Evolutionary conservation across 2,113 vertebrate species (phyloP), one percentile per base, ranked within the genome.

Genomic region (Rousettus leschenaultii): DNA sequence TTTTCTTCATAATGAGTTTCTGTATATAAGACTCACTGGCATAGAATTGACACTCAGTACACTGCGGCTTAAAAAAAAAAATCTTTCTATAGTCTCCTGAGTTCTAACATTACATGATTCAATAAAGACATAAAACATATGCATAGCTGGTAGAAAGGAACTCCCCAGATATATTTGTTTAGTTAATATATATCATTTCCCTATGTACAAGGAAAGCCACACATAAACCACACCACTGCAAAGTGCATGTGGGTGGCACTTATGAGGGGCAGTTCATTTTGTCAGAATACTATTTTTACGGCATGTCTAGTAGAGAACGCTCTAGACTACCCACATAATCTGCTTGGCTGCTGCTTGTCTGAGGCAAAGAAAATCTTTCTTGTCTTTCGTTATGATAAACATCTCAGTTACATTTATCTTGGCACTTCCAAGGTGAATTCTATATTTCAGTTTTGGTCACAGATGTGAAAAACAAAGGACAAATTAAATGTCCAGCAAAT

Each of bases 1-100:
- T 93, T 85, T 96, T 74, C 38, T 78, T 6, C 45, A 19, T 93
- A 82, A 95, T 91, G 59, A 89, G 22, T 74, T 94, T 55, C 16
- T 82, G 19, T 38, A 9, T 74, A 28, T 71, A 61, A 88, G 45
- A 88, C 16, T 87, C 66, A 68, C 24, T 57, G 35, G 57, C 33
- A 73, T n/a, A 43, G 26, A 61, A 3, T 6, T 85, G 85, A 86
- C 6, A 82, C 7, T 77, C 9, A 73, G 16, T 35, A 80, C 28
- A 66, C 13, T 15, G 0, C 48, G 65, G 22, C 2, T n/a, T 77
- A 28, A 51, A 55, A 74, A 73, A 77, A 21, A 55, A 26, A 82
- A 19, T 77, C 22, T 1, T 92, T 40, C 26, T 66, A 63, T 22
- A 30, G 30, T 43, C 13, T 55, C 28, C 35, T 68, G 28, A 71